These are phyloP conservation scores for Larimichthys crocea DNA, from an alignment of 2,113 vertebrate genomes.

Conservation along the genomic window DNA sequence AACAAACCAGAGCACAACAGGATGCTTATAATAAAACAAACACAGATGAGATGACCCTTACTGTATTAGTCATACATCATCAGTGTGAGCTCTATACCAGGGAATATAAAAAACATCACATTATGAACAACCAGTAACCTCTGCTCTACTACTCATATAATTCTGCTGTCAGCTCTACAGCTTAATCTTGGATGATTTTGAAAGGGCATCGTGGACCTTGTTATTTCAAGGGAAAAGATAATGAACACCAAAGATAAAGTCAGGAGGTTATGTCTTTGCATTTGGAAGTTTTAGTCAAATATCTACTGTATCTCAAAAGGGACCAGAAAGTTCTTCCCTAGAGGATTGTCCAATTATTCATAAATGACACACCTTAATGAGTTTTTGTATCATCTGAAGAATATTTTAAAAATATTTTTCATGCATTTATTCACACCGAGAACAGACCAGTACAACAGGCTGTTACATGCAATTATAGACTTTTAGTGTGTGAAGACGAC, in stretches of 20 bases:
- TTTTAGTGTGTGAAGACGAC: background rate
- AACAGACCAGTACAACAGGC: constrained; percentile 8
- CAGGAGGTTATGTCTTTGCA: background rate
- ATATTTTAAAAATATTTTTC: constrained; percentile 11
- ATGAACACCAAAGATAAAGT: constrained; percentile 17
- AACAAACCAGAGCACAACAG: constrained; percentile 42
- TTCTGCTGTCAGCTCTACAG: constrained; percentile 4
- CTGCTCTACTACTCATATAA: constrained; percentile 4
- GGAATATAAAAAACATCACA: background rate
- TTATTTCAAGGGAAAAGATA: constrained; percentile 1
- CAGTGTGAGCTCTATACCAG: constrained; percentile 1
- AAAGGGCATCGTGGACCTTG: background rate
- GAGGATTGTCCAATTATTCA: constrained; percentile 25
- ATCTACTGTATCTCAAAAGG: background rate
- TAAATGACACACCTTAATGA: constrained; percentile 28
- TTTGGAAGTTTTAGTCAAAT: constrained; percentile 15
- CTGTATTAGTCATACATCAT: constrained; percentile 27
- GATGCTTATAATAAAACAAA: constrained; percentile 11
- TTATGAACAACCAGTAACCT: background rate
- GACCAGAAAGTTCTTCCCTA: background rate
- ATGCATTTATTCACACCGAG: constrained; percentile 23
- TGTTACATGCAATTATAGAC: constrained; percentile 6
- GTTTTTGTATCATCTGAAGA: constrained; percentile 27
- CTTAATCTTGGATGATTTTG: background rate
- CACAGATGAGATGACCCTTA: constrained; percentile 20